These are phyloP conservation scores for Smittia aterrima DNA, from an alignment of 2,888 invertebrate species.

Conservation along the genomic window DNA sequence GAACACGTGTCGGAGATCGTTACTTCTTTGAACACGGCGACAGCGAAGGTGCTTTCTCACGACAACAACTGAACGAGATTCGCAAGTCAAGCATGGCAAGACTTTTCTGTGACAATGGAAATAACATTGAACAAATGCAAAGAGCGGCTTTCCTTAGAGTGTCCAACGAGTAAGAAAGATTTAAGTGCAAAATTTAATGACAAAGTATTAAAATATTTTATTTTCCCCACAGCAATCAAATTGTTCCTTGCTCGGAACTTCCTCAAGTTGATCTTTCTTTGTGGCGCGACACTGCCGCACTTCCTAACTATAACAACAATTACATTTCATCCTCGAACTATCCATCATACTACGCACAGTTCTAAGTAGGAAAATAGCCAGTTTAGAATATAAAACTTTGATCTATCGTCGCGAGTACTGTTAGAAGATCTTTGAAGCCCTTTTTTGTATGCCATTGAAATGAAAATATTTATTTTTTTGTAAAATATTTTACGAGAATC, in stretches of 20 bases:
- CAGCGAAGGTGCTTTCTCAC: conserved; percentile 63
- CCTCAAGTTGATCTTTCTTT: conserved; percentile 61
- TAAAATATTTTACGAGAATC: conserved; percentile 12
- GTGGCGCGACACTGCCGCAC: conserved; percentile 57
- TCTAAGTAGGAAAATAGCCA: background rate
- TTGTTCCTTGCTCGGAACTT: conserved; percentile 60
- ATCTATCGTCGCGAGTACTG: background rate
- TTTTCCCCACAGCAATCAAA: conserved; percentile 60
- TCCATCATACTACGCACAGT: conserved; percentile 31
- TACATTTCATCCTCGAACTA: conserved; percentile 16
- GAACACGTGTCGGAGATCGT: conserved; percentile 81
- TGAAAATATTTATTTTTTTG: conserved; percentile 20
- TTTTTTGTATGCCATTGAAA: conserved; percentile 14
- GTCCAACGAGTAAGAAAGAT: conserved; percentile 57
- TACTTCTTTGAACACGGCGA: conserved; percentile 78
- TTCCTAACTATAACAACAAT: conserved; percentile 40
- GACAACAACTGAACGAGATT: conserved; percentile 72
- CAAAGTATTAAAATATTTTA: conserved; percentile 42
- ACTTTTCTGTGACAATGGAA: conserved; percentile 77
- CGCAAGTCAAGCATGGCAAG: conserved; percentile 75
- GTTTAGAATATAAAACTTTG: background rate
- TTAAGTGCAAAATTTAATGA: conserved; percentile 25
- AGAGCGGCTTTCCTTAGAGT: conserved; percentile 65
- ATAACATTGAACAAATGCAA: conserved; percentile 66
- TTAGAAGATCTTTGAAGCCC: background rate